Conservation (phyloP, 2,113 vertebrate species). For the Laterallus jamaicensis region DNA sequence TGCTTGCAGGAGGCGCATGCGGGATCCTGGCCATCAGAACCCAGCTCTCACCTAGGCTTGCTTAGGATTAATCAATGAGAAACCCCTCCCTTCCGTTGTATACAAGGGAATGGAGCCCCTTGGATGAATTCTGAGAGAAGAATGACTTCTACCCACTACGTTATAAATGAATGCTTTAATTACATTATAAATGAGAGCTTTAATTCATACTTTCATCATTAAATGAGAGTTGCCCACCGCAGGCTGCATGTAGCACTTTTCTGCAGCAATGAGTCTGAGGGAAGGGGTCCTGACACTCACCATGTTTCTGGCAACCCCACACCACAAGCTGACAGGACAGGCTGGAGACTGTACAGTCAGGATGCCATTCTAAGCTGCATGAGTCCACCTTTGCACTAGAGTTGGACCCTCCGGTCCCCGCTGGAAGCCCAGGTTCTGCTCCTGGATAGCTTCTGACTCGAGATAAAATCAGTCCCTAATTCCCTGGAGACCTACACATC, state of each 20-base stretch:
- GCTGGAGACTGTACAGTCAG: fast-evolving
- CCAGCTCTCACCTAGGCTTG: background rate
- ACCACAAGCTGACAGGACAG: background rate
- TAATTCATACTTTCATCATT: too few species aligned
- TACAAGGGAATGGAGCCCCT: background rate
- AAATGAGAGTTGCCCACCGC: background rate
- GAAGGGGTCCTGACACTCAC: background rate
- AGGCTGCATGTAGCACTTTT: fast-evolving
- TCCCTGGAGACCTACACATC: background rate
- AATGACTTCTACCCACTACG: background rate
- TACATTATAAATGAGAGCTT: background rate
- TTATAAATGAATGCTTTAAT: background rate
- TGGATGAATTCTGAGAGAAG: background rate
- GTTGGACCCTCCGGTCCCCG: fast-evolving
- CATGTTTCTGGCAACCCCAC: background rate
- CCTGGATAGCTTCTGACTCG: background rate
- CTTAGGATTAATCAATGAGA: background rate
- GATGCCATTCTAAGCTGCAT: background rate
- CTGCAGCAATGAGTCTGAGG: background rate
- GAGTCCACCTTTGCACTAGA: background rate
- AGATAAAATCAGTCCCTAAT: background rate
- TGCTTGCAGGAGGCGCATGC: background rate
- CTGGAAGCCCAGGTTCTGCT: background rate
- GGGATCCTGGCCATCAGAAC: background rate
- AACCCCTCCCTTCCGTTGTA: background rate